Percentiles rank a stretch among this genome's conserved stretches.
phyloP scores from a whole-genome alignment of 2,888 invertebrate species.

The Diabrotica balteata region DNA sequence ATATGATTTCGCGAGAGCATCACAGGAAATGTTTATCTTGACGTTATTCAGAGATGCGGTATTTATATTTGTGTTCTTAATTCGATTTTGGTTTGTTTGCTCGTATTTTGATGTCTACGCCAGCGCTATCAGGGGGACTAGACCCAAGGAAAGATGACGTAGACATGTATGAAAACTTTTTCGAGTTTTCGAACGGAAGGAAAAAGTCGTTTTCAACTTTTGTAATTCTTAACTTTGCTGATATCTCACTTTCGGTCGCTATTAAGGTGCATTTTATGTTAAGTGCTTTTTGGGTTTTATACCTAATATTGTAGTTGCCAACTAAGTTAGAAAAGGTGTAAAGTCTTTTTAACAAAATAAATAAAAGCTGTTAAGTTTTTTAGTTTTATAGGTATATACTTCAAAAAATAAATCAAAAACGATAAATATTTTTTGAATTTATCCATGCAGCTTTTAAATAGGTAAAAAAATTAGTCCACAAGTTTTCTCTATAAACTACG shows the following conservation, averaged over 20 bases:
- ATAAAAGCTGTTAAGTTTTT: background rate
- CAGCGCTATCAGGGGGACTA: conserved; percentile 1
- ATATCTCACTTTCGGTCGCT: background rate
- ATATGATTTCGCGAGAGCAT: conserved; percentile 24
- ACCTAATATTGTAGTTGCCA: no score
- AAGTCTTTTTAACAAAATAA: no score
- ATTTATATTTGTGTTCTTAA: conserved; percentile 25
- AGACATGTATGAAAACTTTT: conserved; percentile 9
- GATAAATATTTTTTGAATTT: background rate
- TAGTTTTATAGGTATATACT: background rate
- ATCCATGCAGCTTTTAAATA: no score
- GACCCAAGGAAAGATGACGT: conserved; percentile 10
- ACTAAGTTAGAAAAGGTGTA: no score
- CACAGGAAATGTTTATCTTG: conserved; percentile 26
- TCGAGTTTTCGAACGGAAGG: conserved; percentile 3
- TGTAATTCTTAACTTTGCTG: conserved; percentile 5
- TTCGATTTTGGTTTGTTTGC: conserved; percentile 12
- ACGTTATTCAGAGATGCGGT: conserved; percentile 18
- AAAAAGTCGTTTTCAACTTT: conserved; percentile 7
- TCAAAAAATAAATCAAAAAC: background rate
- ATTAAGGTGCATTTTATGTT: conserved; percentile 5
- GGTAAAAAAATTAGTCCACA: no score
- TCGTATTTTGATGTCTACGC: conserved; percentile 17
- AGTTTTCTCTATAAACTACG: no score
- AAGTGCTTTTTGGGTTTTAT: background rate